Evolutionary conservation across 2,888 invertebrate genomes (phyloP), one percentile per base, ranked within the genome.

Genomic region (Pseudococcus viburni): DNA sequence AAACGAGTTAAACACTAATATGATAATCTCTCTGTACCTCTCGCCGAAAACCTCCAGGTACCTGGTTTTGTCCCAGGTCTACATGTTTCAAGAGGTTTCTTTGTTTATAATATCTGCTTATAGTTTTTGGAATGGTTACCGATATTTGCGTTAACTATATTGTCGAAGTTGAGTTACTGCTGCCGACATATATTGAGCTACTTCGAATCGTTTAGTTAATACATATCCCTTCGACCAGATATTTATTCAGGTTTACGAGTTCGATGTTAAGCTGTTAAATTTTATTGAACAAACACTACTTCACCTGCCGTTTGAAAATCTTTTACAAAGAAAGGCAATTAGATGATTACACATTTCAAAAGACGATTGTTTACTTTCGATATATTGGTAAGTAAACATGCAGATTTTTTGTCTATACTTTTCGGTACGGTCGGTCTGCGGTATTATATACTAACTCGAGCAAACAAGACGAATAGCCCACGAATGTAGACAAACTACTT

Each of bases 271-370:
- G 59, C 88, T 83, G 88, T n/a, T 88, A 88, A 88, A 88, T 73
- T 73, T 83, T 46, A 19, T 80, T 39, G 55, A 88, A 80, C 59
- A 88, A 88, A 88, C 77, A 88, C 83, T 88, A 88, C 88, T 88
- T 88, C 88, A 88, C 83, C 88, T 88, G 88, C 80, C 88, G 88
- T 83, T 88, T 80, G 55, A 83, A 42, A 88, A 88, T 80, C 83
- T 55, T 88, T 88, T 88, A 88, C 88, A 88, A 88, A 88, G 88
- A 88, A 88, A 88, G 88, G 83, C 88, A 88, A 88, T 88, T 88
- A 88, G 88, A 88, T 83, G 55, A 88, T 88, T 88, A 88, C 83
- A 88, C 88, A 88, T 88, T 88, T 88, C 51, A 88, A 83, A 80
- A 80, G 88, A 83, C 39, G 33, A 88, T 88, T 88, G 55, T 88